A percentile compares a stretch with the other conserved stretches of the same genome.
These are phyloP conservation scores for Pocillopora damicornis DNA, from an alignment of 64 coral and sea anemone genomes.

Conservation along the genomic window DNA sequence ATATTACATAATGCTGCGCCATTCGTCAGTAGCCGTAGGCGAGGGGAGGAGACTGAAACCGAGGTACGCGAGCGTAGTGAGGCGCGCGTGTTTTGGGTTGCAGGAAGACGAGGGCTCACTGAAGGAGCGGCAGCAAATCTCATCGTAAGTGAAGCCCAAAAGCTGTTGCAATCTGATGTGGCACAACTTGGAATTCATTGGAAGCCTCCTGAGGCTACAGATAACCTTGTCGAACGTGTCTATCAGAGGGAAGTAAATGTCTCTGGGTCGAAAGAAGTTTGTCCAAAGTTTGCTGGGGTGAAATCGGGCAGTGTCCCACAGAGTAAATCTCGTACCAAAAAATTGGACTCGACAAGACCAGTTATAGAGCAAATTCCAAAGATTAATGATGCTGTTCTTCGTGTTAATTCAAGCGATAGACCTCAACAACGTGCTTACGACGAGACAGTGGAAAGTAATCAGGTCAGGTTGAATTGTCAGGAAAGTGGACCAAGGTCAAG, in stretches of 20 bases:
- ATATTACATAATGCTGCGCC: slow-evolving; percentile 81
- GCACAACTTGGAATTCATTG: slow-evolving; percentile 86
- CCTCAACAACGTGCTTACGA: not conserved
- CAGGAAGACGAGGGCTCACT: slow-evolving; percentile 70
- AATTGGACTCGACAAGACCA: not conserved
- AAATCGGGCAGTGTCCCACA: not conserved
- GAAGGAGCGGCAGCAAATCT: slow-evolving; percentile 59
- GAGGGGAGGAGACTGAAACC: slow-evolving; percentile 73
- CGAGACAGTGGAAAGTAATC: not conserved
- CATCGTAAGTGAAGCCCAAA: slow-evolving; percentile 68
- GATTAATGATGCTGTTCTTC: not conserved
- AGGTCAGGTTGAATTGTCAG: not conserved
- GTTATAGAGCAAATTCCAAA: not conserved
- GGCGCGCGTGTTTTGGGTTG: slow-evolving; percentile 84
- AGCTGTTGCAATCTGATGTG: slow-evolving; percentile 73
- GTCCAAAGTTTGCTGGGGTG: not conserved
- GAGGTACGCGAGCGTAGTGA: slow-evolving; percentile 72
- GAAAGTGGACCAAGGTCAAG: slow-evolving; percentile 1
- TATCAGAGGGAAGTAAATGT: not conserved
- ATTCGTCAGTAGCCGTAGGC: slow-evolving; percentile 73
- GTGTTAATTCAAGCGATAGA: not conserved
- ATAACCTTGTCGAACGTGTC: not conserved
- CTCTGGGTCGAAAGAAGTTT: not conserved
- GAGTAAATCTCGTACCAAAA: not conserved
- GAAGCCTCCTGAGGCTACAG: slow-evolving; percentile 42